Base-by-base conservation (phyloP, 1,140 invertebrate species). In the Bombus picipes region DNA sequence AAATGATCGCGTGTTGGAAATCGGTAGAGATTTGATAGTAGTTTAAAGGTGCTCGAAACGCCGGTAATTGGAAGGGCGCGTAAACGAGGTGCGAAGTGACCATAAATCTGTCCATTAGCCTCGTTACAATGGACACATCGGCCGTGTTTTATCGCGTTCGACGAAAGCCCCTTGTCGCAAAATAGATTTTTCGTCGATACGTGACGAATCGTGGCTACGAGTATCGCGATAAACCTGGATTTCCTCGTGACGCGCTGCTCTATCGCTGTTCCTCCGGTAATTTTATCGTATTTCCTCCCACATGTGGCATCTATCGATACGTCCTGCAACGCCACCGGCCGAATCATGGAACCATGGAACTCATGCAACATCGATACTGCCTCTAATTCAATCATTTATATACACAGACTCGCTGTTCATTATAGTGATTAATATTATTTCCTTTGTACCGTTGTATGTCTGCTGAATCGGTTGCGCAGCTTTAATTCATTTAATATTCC, bases 111-210 rank as follows among this genome's bases (percentile, higher is more conserved):
- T 72, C 71, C 83, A 74, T 65, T 85, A 74, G 70, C 37, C 68
- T 87, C 62, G 75, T 85, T 74, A 80, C 87, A 81, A 83, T 80
- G 87, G 84, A 87, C 80, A 89, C 76, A 81, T 65, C 72, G 74
- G 43, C 65, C 71, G 80, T 87, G 88, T 89, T 89, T 89, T 89
- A 89, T 89, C 88, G 87, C 83, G 75, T 68, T 68, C 80, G 76
- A 89, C 84, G 66, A 76, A 15, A 22, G 25, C 75, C 75, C 66
- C 78, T 62, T 62, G 65, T 86, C 47, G 75, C 65, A 53, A 77
- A 65, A 83, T 80, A 89, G 88, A 81, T 89, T 88, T 89, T 87
- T 74, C 87, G 41, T 73, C 72, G 88, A 89, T 89, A 89, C 88
- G 87, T 87, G 88, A 89, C 84, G 83, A 89, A 89, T 89, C 84